Conservation (phyloP, 2,888 invertebrate species). For the Phlogophora meticulosa region DNA sequence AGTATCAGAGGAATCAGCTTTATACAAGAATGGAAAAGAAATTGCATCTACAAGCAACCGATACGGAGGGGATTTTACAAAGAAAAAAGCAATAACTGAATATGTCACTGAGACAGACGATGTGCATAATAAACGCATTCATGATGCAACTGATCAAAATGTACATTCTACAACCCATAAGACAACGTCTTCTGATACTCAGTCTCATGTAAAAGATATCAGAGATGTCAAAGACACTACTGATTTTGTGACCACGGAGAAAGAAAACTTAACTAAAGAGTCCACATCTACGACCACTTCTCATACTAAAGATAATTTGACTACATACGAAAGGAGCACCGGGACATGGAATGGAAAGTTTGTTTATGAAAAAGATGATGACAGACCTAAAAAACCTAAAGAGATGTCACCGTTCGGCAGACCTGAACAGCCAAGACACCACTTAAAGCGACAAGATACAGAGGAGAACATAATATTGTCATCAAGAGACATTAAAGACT, state of each 20-base stretch:
- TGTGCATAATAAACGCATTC: slow-evolving; percentile 74
- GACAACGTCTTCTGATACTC: slow-evolving; percentile 75
- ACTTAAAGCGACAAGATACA: slow-evolving; percentile 87
- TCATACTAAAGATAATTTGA: slow-evolving; percentile 85
- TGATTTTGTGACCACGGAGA: slow-evolving; percentile 85
- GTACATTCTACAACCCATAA: slow-evolving; percentile 74
- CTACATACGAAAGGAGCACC: slow-evolving; percentile 87
- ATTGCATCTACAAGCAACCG: slow-evolving; percentile 84
- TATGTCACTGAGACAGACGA: slow-evolving; percentile 76
- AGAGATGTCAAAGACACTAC: slow-evolving; percentile 79
- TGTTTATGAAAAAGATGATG: slow-evolving; percentile 87
- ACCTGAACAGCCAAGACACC: slow-evolving; percentile 84
- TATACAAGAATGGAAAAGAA: slow-evolving; percentile 87
- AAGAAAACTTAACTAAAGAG: slow-evolving; percentile 87
- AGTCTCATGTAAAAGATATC: slow-evolving; percentile 74
- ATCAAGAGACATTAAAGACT: slow-evolving; percentile 88
- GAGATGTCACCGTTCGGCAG: slow-evolving; percentile 86
- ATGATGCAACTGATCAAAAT: slow-evolving; percentile 74
- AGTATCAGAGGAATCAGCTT: slow-evolving; percentile 84
- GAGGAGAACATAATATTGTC: slow-evolving; percentile 88
- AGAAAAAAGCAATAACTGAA: slow-evolving; percentile 85
- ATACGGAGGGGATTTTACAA: slow-evolving; percentile 87
- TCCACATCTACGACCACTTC: slow-evolving; percentile 77
- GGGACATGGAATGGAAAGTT: slow-evolving; percentile 92
- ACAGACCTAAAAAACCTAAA: slow-evolving; percentile 84